Evolutionary conservation across 1,140 invertebrate genomes (phyloP).

Genomic region (Drosophila kohkoa): DNA sequence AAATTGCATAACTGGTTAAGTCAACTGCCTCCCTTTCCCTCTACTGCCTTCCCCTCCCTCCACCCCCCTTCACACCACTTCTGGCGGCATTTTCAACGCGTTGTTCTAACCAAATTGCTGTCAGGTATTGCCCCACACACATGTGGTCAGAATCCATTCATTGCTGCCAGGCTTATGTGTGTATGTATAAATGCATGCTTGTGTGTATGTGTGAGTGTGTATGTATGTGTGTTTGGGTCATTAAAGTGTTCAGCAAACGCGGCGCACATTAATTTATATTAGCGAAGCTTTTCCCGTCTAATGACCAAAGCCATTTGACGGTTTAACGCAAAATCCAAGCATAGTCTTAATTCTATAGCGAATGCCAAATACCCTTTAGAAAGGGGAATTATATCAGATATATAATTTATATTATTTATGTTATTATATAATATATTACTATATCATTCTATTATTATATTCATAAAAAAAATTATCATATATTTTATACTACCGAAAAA

Average conservation of each 20-base stretch:
- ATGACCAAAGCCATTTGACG: conserved; percentile 54
- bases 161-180: not conserved
- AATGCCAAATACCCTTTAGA: conserved; percentile 7
- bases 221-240: conserved; percentile 11
- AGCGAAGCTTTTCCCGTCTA: conserved; percentile 51
- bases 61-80: too few relatives aligned
- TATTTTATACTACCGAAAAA: too few relatives aligned
- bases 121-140: conserved; percentile 51
- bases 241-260: conserved; percentile 34
- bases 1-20: conserved; percentile 77
- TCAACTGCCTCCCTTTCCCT: not conserved
- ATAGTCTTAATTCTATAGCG: not conserved
- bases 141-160: conserved; percentile 46
- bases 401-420: not conserved
- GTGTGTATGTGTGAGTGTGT: conserved; percentile 13
- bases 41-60: too few relatives aligned
- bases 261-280: conserved; percentile 70
- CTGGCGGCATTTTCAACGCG: not conserved
- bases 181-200: conserved; percentile 1
- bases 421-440: not conserved
- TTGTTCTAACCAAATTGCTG: not conserved
- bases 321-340: not conserved
- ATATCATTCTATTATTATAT: not conserved
- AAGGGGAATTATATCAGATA: too few relatives aligned
- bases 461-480: too few relatives aligned